Percentiles rank a stretch among this genome's conserved stretches.
These are phyloP conservation scores for Dolichomitus sp. DNA, from an alignment of 2,888 invertebrate species.

Conservation along the genomic window DNA sequence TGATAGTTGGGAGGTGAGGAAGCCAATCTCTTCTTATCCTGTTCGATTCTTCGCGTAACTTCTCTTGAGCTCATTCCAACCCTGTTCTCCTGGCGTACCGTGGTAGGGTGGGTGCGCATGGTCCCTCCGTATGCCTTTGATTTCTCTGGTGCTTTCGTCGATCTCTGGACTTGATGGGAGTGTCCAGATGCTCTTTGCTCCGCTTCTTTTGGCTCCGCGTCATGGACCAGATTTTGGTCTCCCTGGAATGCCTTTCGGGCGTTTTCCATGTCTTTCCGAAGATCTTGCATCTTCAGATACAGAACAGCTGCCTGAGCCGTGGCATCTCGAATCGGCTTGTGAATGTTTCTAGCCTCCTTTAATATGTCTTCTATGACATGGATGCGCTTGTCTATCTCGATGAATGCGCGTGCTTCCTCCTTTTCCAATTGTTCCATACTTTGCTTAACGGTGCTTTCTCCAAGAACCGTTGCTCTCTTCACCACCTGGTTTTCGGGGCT, in stretches of 20 bases:
- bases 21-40: background rate
- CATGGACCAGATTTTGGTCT: background rate
- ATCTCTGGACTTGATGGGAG: too few species aligned
- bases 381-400: background rate
- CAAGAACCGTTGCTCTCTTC: background rate
- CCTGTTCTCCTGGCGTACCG: constrained; percentile 1
- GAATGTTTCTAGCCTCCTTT: background rate
- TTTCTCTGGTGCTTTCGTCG: too few species aligned
- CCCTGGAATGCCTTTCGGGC: background rate
- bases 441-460: background rate
- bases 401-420: background rate
- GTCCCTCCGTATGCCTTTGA: background rate
- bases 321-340: constrained; percentile 7
- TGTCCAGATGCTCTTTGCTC: background rate
- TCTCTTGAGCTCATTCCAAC: background rate
- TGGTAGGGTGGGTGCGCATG: background rate
- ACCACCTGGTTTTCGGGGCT: background rate
- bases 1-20: background rate
- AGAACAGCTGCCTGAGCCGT: background rate
- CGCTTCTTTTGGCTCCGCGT: background rate
- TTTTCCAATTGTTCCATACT: background rate
- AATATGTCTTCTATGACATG: background rate
- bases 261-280: background rate
- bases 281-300: background rate
- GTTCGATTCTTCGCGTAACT: background rate